Evolutionary conservation across 2,888 invertebrate species (phyloP).

Genomic region (Dicycla oo): DNA sequence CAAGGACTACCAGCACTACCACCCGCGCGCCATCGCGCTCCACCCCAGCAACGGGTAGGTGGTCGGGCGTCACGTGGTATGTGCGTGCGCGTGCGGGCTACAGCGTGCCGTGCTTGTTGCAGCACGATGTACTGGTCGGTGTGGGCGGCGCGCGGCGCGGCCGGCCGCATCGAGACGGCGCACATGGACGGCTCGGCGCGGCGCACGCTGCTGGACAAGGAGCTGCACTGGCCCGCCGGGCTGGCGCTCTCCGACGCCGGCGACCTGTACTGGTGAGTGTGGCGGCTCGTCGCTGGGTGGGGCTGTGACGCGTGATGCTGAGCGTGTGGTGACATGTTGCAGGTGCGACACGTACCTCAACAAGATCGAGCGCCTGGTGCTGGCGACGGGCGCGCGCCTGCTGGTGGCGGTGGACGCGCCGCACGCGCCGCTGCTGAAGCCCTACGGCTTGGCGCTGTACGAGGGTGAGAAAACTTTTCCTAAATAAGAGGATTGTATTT

Average conservation of each 20-base stretch:
- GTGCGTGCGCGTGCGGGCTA: neutral
- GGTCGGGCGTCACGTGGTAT: rapidly evolving
- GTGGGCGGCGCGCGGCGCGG: slow-evolving; percentile 89
- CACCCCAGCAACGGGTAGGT: slow-evolving; percentile 91
- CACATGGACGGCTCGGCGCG: slow-evolving; percentile 94
- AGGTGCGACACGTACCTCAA: slow-evolving; percentile 92
- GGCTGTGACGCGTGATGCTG: neutral
- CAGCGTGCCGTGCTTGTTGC: slow-evolving; percentile 15
- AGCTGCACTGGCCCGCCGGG: slow-evolving; percentile 94
- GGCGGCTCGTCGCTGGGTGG: neutral
- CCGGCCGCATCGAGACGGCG: slow-evolving; percentile 92
- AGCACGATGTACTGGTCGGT: slow-evolving; percentile 94
- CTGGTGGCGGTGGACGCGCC: slow-evolving; percentile 84
- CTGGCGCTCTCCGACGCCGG: slow-evolving; percentile 85
- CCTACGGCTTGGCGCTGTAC: slow-evolving; percentile 92
- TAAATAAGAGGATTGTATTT: too few relatives aligned
- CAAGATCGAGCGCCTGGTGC: slow-evolving; percentile 90
- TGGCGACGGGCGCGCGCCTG: slow-evolving; percentile 78
- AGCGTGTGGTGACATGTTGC: neutral
- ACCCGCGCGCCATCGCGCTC: slow-evolving; percentile 91
- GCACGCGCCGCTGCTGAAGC: slow-evolving; percentile 89
- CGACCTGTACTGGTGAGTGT: slow-evolving; percentile 77
- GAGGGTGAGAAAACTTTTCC: slow-evolving; percentile 82
- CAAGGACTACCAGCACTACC: slow-evolving; percentile 91
- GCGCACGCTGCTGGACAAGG: slow-evolving; percentile 87